These are phyloP conservation scores for Ferrisia virgata DNA, from an alignment of 2,888 invertebrate species.

Conservation along the genomic window DNA sequence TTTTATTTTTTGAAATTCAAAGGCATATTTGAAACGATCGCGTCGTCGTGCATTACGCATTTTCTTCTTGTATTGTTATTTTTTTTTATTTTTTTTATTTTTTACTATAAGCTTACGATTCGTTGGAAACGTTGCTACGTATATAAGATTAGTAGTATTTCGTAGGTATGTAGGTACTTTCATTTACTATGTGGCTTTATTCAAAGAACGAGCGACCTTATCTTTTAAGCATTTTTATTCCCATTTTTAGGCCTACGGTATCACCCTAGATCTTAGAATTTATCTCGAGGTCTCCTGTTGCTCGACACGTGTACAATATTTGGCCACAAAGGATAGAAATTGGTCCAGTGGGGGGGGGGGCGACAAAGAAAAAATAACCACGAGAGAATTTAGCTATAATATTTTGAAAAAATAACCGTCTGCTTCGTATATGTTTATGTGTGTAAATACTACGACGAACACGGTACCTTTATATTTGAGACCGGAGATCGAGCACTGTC, in stretches of 20 bases:
- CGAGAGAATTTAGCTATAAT: neutral
- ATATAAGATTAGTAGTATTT: neutral
- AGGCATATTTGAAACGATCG: neutral
- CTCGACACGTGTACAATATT: neutral
- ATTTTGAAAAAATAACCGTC: neutral
- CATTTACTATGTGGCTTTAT: neutral
- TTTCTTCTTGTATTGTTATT: neutral
- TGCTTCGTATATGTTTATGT: neutral
- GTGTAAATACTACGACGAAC: neutral
- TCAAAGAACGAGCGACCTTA: neutral
- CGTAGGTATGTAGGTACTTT: neutral
- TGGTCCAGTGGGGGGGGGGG: too few species aligned
- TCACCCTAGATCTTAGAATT: neutral
- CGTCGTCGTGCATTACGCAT: neutral
- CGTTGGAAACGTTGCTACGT: neutral
- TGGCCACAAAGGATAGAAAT: neutral
- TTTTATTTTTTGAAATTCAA: conserved; percentile 15
- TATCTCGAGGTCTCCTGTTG: neutral
- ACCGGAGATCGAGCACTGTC: too few species aligned
- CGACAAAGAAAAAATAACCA: neutral
- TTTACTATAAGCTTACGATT: too few species aligned
- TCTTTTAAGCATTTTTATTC: neutral
- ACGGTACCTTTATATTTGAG: neutral
- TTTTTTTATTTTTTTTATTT: too few species aligned
- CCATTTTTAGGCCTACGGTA: neutral